Evolutionary conservation across 2,888 invertebrate genomes (phyloP).

Genomic region (Eumacrocentrus americanus): DNA sequence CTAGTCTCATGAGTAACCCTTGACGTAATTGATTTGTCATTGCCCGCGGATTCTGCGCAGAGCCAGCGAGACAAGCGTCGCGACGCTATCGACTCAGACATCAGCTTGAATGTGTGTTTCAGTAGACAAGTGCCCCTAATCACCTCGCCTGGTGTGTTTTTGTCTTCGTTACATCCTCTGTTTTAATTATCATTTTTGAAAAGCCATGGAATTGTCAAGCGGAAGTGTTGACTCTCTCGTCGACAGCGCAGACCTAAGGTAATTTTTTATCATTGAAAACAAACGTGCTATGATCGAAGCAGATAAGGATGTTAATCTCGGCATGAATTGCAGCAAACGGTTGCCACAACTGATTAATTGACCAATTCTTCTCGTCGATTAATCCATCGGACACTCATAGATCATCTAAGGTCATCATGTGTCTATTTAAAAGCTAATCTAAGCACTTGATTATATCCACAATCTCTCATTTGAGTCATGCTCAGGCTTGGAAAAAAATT

Average conservation of each 20-base stretch:
- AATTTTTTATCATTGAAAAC: not conserved
- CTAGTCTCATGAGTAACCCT: no score
- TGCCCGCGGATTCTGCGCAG: not conserved
- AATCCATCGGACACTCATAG: not conserved
- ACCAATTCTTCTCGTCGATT: not conserved
- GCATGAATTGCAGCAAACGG: not conserved
- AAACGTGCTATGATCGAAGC: no score
- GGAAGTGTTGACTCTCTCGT: no score
- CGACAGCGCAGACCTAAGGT: not conserved
- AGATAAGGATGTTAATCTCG: no score
- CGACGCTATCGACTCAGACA: not conserved
- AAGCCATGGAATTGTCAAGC: not conserved
- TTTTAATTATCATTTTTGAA: no score
- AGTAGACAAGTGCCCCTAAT: no score
- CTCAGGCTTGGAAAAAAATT: no score
- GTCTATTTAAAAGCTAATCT: not conserved
- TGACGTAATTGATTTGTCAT: not conserved
- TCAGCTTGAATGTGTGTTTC: not conserved
- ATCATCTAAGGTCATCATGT: not conserved
- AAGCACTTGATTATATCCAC: not conserved
- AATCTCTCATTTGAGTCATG: no score
- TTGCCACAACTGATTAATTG: not conserved
- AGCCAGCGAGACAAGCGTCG: not conserved
- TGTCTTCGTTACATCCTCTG: no score
- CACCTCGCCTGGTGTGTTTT: no score